These are phyloP conservation scores for Cyaniris semiargus DNA, from an alignment of 2,888 invertebrate species.

Conservation along the genomic window DNA sequence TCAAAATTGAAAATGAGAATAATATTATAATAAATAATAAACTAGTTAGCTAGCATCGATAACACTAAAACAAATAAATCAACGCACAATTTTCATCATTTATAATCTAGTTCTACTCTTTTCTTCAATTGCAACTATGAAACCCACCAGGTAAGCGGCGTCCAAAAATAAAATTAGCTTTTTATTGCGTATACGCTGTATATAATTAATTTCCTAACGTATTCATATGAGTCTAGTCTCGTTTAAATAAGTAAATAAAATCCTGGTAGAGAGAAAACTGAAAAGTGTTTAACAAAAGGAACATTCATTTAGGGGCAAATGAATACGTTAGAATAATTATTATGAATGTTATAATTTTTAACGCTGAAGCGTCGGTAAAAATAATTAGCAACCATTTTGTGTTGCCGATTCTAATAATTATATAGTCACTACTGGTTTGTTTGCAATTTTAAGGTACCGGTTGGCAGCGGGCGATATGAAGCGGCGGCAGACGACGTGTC, in stretches of 20 bases:
- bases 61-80: slow-evolving; percentile 45
- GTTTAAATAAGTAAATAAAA: neutral
- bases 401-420: neutral
- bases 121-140: slow-evolving; percentile 78
- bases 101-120: slow-evolving; percentile 81
- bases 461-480: no score
- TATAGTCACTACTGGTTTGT: neutral
- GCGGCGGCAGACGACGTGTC: no score
- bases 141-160: slow-evolving; percentile 79
- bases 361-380: neutral
- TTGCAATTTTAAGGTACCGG: no score
- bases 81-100: slow-evolving; percentile 65
- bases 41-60: slow-evolving; percentile 60
- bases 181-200: slow-evolving; percentile 37
- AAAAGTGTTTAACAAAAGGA: neutral
- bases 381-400: neutral
- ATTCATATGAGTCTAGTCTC: neutral
- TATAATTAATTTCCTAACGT: neutral
- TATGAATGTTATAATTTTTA: neutral
- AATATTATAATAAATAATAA: slow-evolving; percentile 41
- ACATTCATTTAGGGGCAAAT: neutral
- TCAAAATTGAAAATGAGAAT: slow-evolving; percentile 32
- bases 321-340: neutral
- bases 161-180: slow-evolving; percentile 64
- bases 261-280: neutral